These are phyloP conservation scores for Drosophila teissieri DNA, from an alignment of 1,140 invertebrate genomes.

Conservation along the genomic window DNA sequence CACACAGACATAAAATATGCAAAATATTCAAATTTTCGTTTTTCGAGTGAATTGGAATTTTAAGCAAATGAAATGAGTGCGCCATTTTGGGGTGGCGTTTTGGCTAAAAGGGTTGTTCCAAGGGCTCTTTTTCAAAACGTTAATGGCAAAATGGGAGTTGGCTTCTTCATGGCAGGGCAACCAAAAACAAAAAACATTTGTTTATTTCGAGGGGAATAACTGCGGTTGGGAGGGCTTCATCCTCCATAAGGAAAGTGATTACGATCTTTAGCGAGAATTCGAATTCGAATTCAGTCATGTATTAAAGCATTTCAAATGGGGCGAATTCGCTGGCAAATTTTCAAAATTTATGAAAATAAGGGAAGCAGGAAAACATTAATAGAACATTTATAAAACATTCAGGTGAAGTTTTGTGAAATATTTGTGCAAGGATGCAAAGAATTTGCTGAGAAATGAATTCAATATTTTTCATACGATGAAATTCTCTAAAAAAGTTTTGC, in stretches of 20 bases:
- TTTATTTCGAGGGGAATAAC: conserved; percentile 35
- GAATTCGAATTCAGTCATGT: conserved; percentile 24
- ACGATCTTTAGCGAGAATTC: conserved; percentile 19
- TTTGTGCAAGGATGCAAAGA: too few relatives aligned
- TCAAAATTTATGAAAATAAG: conserved; percentile 15
- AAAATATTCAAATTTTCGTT: conserved; percentile 75
- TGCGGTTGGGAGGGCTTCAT: conserved; percentile 23
- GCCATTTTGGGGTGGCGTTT: conserved; percentile 29
- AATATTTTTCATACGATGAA: too few relatives aligned
- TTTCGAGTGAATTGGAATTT: conserved; percentile 77
- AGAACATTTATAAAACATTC: background rate
- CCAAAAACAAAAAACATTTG: conserved; percentile 36
- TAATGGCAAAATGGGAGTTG: conserved; percentile 54
- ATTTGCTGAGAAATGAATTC: too few relatives aligned
- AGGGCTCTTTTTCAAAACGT: conserved; percentile 37
- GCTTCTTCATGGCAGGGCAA: conserved; percentile 55
- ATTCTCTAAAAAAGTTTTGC: too few relatives aligned
- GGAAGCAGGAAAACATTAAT: background rate
- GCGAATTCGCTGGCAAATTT: conserved; percentile 13
- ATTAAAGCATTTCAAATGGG: conserved; percentile 35
- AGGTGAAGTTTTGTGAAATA: background rate
- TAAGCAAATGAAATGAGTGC: conserved; percentile 75
- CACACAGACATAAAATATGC: conserved; percentile 62
- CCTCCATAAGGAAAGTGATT: conserved; percentile 32
- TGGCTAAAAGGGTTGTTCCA: conserved; percentile 59